Evolutionary conservation across 2,797 vertebrate genomes (phyloP), one percentile per base, ranked within the genome.

Genomic region (Octomys mimax): DNA sequence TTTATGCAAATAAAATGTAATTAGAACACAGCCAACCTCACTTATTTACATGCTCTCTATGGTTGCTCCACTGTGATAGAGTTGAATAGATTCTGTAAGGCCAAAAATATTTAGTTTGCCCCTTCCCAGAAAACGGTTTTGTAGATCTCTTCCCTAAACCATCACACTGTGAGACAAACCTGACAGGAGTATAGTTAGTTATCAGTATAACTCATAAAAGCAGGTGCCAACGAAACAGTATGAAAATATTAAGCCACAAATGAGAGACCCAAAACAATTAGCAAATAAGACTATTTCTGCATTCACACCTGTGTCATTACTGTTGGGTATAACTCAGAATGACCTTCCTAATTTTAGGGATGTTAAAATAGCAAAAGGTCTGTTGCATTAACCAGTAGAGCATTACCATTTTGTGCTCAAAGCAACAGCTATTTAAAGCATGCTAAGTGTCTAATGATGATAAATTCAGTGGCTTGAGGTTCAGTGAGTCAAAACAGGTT

Each of bases 241-340:
- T 57, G 79, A 66, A 95, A 95, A 96, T 91, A 85, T 54, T 75
- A 93, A 95, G 82, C 81, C 80, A 87, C 83, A 87, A 82, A 78
- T 81, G 19, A 90, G 7, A 94, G 33, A 71, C 10, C 5, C 89
- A 95, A 36, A 95, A 61, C 28, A 88, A 77, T 88, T 79, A 92
- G 42, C 84, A 95, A 94, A 94, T 89, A 85, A 66, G 18, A 62
- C 93, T 96, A 94, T 92, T 96, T 96, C 49, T 86, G 31, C 16
- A 73, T 80, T 73, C 77, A 73, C 94, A 96, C 73, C 94, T 97
- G 94, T 68, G 71, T 64, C 93, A 24, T 86, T 94, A 31, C 33
- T 83, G 7, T 81, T 95, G 81, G 66, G 36, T 75, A 88, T 92
- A 84, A 82, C 80, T 70, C 11, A 10, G 54, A 39, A 54, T 39